A percentile compares a stretch with the other conserved stretches of the same genome.
phyloP scores from a whole-genome alignment of 2,888 invertebrate genomes.

The Mayetiola destructor region DNA sequence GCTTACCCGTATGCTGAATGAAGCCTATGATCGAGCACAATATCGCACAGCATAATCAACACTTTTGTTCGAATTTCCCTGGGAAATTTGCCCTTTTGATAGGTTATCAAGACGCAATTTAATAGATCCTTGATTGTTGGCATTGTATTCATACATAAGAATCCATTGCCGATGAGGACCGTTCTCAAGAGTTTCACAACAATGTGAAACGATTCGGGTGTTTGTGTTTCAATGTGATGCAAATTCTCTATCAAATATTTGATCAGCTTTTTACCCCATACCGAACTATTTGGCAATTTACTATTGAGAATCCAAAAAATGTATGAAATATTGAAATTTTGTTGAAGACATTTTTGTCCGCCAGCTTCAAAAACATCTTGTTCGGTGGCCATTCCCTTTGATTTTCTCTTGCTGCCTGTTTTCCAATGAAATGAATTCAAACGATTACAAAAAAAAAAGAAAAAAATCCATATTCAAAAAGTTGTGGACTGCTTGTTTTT shows the following conservation, averaged over 20 bases:
- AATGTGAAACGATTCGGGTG: neutral
- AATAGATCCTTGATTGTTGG: slow-evolving; percentile 24
- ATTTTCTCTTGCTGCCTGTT: slow-evolving; percentile 24
- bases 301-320: slow-evolving; percentile 39
- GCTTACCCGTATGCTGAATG: slow-evolving; percentile 29
- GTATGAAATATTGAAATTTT: slow-evolving; percentile 41
- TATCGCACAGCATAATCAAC: slow-evolving; percentile 36
- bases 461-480: neutral
- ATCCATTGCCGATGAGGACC: slow-evolving; percentile 15
- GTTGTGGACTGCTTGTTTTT: neutral
- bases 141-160: slow-evolving; percentile 22
- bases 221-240: neutral
- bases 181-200: neutral
- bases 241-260: slow-evolving; percentile 7
- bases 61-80: slow-evolving; percentile 30
- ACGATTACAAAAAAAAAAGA: no score
- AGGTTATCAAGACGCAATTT: slow-evolving; percentile 22
- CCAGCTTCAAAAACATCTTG: slow-evolving; percentile 33
- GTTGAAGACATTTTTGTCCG: slow-evolving; percentile 36
- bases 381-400: slow-evolving; percentile 34
- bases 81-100: slow-evolving; percentile 23
- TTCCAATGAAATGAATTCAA: neutral
- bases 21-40: slow-evolving; percentile 34
- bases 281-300: slow-evolving; percentile 30
- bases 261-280: neutral